Evolutionary conservation across 1,140 invertebrate genomes (phyloP), one percentile per base, ranked within the genome.

Genomic region (Macrosteles quadrilineatus): DNA sequence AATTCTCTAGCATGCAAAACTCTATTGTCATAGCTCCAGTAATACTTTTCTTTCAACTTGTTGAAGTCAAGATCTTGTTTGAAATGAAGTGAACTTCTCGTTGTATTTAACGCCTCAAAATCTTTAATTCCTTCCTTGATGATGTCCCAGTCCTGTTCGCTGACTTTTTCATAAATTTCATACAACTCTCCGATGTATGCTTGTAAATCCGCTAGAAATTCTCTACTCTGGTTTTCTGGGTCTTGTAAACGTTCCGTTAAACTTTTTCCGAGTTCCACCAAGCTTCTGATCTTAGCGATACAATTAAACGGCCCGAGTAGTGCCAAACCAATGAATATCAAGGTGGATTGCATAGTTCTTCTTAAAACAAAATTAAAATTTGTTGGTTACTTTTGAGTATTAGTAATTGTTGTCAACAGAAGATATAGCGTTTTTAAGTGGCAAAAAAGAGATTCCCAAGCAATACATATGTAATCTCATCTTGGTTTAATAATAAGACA

Each of bases 11-110:
- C 47, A 50, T 50, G 47, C 6, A 50, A n/a, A 3, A 50, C 47
- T 21, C 47, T 17, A 50, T 50, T n/a, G 21, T 50, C 47, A 21
- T 50, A 50, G 47, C 47, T 50, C 47, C 47, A 50, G n/a, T 50
- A 50, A n/a, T 50, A 50, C 21, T 50, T 50, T 21, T 50, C 47
- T 19, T 50, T 50, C 47, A 50, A 21, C 47, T 19, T 19, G 47
- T 19, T 3, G n/a, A 11, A 50, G 21, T 50, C 21, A 19, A 50
- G 14, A 50, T 50, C 21, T 21, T 19, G 14, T 21, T 50, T 50
- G 21, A 50, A 50, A 50, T 50, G 47, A 19, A 50, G n/a, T 9
- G 47, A 4, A n/a, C 4, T 50, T 50, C 47, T n/a, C 4, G 47
- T 9, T 50, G 4, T 50, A 19, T 50, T 50, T 11, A 21, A 4